Conservation (phyloP, 2,797 vertebrate genomes). For the Saxicola maurus region DNA sequence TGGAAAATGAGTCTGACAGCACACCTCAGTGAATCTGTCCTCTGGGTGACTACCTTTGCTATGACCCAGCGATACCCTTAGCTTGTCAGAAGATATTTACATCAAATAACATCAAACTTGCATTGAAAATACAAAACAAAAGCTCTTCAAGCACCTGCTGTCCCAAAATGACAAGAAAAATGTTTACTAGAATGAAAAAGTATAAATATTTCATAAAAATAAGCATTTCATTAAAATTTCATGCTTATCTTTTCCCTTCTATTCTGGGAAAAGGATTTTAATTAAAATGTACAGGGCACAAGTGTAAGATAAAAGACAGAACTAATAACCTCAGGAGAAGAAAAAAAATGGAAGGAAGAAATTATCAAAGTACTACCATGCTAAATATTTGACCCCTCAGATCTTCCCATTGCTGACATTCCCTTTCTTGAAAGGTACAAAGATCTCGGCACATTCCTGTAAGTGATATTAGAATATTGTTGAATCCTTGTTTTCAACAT, state of each 20-base stretch:
- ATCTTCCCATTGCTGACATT: not conserved
- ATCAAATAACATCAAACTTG: constrained; percentile 20
- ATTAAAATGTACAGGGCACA: constrained; percentile 30
- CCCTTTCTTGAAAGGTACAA: not conserved
- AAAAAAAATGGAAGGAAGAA: not conserved
- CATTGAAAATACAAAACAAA: constrained; percentile 10
- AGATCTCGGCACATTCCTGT: not conserved
- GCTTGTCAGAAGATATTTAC: constrained; percentile 38
- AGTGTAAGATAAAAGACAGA: constrained; percentile 5
- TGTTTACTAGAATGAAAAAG: not conserved
- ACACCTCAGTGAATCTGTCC: not conserved
- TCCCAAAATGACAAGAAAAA: constrained; percentile 13
- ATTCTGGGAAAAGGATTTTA: constrained; percentile 3
- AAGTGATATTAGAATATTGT: not conserved
- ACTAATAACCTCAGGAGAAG: not conserved
- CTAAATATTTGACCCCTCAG: not conserved
- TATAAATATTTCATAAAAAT: constrained; percentile 51
- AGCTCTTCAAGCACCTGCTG: constrained; percentile 5
- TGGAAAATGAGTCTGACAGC: not conserved
- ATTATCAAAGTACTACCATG: not conserved
- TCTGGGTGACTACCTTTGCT: constrained; percentile 40
- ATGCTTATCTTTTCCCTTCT: constrained; percentile 6
- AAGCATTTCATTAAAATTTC: constrained; percentile 48
- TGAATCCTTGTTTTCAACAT: not conserved
- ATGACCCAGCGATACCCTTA: not conserved